Conservation (phyloP, 2,888 invertebrate genomes). For the Oegoconia quadripuncta region DNA sequence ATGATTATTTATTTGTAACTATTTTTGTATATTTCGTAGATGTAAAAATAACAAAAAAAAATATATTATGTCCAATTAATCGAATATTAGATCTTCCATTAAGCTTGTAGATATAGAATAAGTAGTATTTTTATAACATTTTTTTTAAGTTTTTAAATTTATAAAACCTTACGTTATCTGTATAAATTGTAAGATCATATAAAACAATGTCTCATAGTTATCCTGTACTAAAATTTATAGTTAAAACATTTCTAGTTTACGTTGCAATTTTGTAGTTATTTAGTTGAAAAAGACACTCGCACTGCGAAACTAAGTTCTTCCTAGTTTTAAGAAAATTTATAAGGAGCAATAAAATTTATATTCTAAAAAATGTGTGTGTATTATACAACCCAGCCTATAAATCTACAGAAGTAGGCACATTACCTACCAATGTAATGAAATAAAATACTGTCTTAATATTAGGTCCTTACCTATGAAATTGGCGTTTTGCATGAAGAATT, state of each 20-base stretch:
- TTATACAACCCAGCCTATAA: conserved; percentile 20
- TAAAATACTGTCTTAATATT: no score
- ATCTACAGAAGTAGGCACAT: no score
- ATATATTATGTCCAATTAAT: conserved; percentile 37
- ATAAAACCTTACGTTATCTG: conserved; percentile 45
- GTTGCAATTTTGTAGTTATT: conserved; percentile 54
- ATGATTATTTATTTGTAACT: conserved; percentile 75
- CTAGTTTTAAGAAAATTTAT: conserved; percentile 75
- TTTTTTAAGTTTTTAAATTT: conserved; percentile 32
- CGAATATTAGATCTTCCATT: conserved; percentile 59
- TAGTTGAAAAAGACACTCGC: conserved; percentile 56
- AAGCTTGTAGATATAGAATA: conserved; percentile 68
- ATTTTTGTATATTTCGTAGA: conserved; percentile 67
- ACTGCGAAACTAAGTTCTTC: conserved; percentile 69
- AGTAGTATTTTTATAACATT: conserved; percentile 43
- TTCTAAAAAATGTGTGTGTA: conserved; percentile 39
- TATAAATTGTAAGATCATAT: conserved; percentile 67
- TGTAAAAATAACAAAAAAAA: conserved; percentile 44
- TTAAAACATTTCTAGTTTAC: conserved; percentile 51
- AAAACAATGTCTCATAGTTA: conserved; percentile 68
- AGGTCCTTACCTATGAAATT: no score
- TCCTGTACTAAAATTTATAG: conserved; percentile 62
- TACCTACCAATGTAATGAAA: no score
- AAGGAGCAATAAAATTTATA: conserved; percentile 75
- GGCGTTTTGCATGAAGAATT: no score